A percentile compares a stretch with the other conserved stretches of the same genome.
phyloP scores from a whole-genome alignment of 2,797 vertebrate genomes.

The Malurus splendens region DNA sequence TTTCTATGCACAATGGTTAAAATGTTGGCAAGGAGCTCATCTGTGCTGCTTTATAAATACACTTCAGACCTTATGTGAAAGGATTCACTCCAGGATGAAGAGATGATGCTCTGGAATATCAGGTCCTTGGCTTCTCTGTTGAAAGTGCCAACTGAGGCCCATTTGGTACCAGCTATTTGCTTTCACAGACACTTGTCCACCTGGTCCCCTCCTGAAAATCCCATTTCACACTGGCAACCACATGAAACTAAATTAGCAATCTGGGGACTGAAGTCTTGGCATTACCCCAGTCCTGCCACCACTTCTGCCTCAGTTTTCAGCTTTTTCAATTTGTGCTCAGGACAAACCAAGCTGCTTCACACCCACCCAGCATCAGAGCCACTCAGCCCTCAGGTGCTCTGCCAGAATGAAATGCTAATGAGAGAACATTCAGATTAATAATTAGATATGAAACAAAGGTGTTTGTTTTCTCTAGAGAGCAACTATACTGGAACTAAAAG shows the following conservation, averaged over 20 bases:
- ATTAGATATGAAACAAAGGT: not conserved
- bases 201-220: not conserved
- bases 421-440: not conserved
- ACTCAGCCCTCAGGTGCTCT: not conserved
- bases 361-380: not conserved
- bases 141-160: not conserved
- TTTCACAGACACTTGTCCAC: not conserved
- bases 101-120: not conserved
- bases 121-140: not conserved
- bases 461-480: not conserved
- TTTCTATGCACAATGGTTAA: not conserved
- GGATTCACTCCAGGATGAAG: not conserved
- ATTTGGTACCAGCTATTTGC: not conserved
- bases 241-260: not conserved
- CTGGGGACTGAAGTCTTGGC: not conserved
- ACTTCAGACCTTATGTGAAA: not conserved
- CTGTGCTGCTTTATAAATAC: not conserved
- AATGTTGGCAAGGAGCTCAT: not conserved
- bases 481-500: accelerated
- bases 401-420: not conserved
- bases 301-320: not conserved
- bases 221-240: not conserved
- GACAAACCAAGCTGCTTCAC: not conserved
- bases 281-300: not conserved
- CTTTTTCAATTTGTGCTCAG: not conserved